These are phyloP conservation scores for Sinopyrophorus schimmeli DNA, from an alignment of 2,888 invertebrate genomes.

Conservation along the genomic window DNA sequence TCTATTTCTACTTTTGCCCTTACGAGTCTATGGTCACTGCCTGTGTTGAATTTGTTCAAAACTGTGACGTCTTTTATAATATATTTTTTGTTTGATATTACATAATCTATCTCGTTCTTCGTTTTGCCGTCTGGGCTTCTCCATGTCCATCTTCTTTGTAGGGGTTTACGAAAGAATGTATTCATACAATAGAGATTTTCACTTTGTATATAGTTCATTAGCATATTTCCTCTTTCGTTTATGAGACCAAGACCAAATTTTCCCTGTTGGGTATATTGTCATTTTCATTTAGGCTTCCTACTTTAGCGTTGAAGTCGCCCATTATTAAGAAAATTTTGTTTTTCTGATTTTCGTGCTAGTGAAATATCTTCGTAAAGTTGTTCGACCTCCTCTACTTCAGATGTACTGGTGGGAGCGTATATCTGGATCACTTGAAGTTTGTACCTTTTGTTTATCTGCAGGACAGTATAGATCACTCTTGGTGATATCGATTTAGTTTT, in stretches of 20 bases:
- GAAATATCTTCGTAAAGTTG: constrained; percentile 2
- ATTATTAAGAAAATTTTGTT: no score
- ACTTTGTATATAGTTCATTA: neutral
- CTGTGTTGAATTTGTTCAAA: neutral
- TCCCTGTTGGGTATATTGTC: neutral
- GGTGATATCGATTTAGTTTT: constrained; percentile 2
- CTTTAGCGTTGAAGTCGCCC: constrained; percentile 3
- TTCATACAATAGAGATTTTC: neutral
- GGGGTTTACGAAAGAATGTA: neutral
- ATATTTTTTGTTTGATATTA: constrained; percentile 4
- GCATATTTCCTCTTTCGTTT: neutral
- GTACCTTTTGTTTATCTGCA: neutral
- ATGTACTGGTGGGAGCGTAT: constrained; percentile 2
- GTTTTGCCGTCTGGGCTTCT: neutral
- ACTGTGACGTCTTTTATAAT: neutral
- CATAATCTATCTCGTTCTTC: constrained; percentile 1
- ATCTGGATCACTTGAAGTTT: neutral
- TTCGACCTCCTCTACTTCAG: neutral
- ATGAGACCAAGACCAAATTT: neutral
- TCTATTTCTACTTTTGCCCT: constrained; percentile 2
- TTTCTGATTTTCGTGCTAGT: neutral
- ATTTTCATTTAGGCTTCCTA: constrained; percentile 2
- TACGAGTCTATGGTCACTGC: neutral
- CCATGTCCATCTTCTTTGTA: constrained; percentile 1
- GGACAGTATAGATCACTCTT: neutral